Evolutionary conservation across 2,797 vertebrate genomes (phyloP).

Genomic region (Premnoplex brunnescens): DNA sequence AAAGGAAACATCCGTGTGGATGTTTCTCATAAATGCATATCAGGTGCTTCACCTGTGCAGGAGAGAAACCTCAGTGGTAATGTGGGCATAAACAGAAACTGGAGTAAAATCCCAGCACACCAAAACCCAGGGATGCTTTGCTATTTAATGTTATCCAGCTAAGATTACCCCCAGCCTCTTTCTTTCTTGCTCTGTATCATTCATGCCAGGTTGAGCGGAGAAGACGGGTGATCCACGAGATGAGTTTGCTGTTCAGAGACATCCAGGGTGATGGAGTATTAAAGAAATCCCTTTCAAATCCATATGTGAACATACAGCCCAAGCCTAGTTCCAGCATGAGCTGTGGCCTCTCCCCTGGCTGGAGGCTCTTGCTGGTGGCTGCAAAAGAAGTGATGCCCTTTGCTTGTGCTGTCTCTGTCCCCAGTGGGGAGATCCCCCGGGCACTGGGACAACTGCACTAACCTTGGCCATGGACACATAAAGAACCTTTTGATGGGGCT

Average conservation of each 20-base stretch:
- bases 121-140: not conserved
- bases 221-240: not conserved
- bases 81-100: not conserved
- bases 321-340: not conserved
- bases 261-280: not conserved
- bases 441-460: fast-evolving
- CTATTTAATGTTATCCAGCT: not conserved
- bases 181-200: not conserved
- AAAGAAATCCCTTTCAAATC: not conserved
- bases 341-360: not conserved
- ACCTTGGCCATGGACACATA: fast-evolving
- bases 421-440: fast-evolving
- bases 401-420: not conserved
- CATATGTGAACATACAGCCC: fast-evolving
- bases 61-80: not conserved
- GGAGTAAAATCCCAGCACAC: not conserved
- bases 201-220: not conserved
- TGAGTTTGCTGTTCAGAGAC: not conserved
- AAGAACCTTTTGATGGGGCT: fast-evolving
- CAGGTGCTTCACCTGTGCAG: not conserved
- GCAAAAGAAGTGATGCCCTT: not conserved
- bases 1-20: not conserved
- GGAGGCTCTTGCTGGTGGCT: not conserved
- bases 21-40: not conserved
- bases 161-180: not conserved